Evolutionary conservation across 2,113 vertebrate genomes (phyloP).

Genomic region (Cettia cetti): DNA sequence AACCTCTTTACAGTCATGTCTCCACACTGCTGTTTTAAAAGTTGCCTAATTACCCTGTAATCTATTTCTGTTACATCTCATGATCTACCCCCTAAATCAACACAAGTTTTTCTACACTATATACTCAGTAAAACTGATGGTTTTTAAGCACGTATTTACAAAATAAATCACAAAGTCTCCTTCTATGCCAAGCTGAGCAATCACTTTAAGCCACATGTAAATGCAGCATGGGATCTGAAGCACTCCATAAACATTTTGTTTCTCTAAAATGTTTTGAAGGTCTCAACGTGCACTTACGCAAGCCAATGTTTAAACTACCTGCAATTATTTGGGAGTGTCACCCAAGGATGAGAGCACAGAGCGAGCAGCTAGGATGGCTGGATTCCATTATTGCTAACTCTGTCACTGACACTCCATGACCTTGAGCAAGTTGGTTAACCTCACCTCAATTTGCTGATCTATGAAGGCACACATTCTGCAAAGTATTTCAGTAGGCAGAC

Average conservation of each 20-base stretch:
- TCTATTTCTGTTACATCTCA: not conserved
- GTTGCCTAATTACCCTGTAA: not conserved
- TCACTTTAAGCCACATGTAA: not conserved
- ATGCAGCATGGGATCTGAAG: not conserved
- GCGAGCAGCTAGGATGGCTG: not conserved
- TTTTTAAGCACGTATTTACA: not conserved
- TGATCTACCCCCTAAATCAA: not conserved
- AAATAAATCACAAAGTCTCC: not conserved
- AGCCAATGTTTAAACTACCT: constrained; percentile 39
- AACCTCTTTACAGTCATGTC: not conserved
- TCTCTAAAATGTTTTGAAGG: not conserved
- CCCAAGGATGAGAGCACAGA: not conserved
- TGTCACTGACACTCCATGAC: not conserved
- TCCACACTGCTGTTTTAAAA: not conserved
- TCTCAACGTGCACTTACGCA: not conserved
- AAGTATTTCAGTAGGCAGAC: not conserved
- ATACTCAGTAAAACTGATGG: not conserved
- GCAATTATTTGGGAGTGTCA: constrained; percentile 35
- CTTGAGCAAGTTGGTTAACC: constrained; percentile 46
- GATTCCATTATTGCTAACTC: constrained; percentile 28
- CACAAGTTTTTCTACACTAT: not conserved
- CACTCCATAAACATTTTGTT: not conserved
- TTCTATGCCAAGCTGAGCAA: not conserved
- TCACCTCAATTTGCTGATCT: constrained; percentile 8
- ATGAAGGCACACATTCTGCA: not conserved